Evolutionary conservation across 2,888 invertebrate genomes (phyloP).

Genomic region (Cataglyphis rosenhaueri): DNA sequence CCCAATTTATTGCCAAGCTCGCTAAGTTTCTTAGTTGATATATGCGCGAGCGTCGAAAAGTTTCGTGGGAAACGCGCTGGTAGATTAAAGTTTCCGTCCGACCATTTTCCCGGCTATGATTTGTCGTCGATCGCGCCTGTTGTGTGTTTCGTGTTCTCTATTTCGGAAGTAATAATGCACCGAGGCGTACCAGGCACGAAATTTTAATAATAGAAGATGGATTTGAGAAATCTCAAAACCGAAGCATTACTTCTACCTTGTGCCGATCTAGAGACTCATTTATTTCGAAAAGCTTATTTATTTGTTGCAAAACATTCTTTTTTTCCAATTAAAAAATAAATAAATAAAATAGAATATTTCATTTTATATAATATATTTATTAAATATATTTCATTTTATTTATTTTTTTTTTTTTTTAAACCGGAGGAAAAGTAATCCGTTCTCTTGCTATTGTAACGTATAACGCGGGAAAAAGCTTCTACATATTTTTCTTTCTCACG

Average conservation of each 20-base stretch:
- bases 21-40: slow-evolving; percentile 62
- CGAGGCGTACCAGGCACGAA: not conserved
- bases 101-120: slow-evolving; percentile 24
- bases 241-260: too few species aligned
- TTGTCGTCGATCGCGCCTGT: slow-evolving; percentile 27
- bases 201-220: slow-evolving; percentile 3
- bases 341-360: not conserved
- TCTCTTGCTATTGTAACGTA: not conserved
- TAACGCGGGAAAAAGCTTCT: not conserved
- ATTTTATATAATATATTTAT: not conserved
- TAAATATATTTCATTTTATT: not conserved
- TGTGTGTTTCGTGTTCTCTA: not conserved
- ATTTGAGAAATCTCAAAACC: not conserved
- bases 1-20: slow-evolving; percentile 51
- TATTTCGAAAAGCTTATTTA: not conserved
- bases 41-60: slow-evolving; percentile 63
- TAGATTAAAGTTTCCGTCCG: slow-evolving; percentile 45
- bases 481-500: not conserved
- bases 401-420: not conserved
- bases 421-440: not conserved
- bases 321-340: not conserved
- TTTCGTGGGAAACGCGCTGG: slow-evolving; percentile 47
- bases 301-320: not conserved
- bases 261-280: not conserved
- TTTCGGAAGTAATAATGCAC: slow-evolving; percentile 1